Evolutionary conservation across 2,113 vertebrate genomes (phyloP), one percentile per base, ranked within the genome.

Genomic region (Microtus ochrogaster): DNA sequence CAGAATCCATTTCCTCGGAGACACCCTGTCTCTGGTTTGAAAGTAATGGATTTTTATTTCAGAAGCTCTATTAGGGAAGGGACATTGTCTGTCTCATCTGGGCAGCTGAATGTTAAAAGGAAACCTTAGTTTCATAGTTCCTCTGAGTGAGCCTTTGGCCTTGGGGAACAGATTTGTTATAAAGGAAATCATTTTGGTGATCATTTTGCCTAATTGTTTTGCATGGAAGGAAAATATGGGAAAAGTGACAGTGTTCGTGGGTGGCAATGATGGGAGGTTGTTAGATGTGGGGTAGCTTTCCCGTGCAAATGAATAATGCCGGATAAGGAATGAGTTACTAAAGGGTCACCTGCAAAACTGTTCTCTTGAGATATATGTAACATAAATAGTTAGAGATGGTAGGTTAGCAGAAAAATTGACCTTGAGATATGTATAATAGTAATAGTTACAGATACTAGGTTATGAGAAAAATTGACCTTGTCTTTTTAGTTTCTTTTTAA

Each of bases 21-120:
- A 66, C 83, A 28, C 24, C 26, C 63, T 77, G 83, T 55, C 68
- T 93, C 90, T 90, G 52, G 68, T 49, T 96, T 94, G 82, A 91
- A 87, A 94, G 63, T 94, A 91, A 93, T 93, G 49, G 14, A 41
- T 94, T 98, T 70, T 93, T 88, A 95, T 96, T 94, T 95, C 91
- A 95, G 55, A 73, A 83, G 89, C 21, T 78, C 41, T 19, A 81
- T 41, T 84, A 95, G 96, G 82, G 77, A 78, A 77, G 77, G 90
- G 61, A 89, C 83, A 78, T 84, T 93, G 16, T 12, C 58, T 6
- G 73, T 90, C 33, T 49, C 26, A 36, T 94, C 84, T 91, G 41
- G 58, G 61, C 44, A 73, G 66, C 78, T 84, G 39, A 92, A 79
- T 92, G 52, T 89, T 95, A 82, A 94, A 94, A 79, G 77, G 49